These are phyloP conservation scores for Harlomillsia oculata DNA, from an alignment of 1,140 invertebrate genomes.

Conservation along the genomic window DNA sequence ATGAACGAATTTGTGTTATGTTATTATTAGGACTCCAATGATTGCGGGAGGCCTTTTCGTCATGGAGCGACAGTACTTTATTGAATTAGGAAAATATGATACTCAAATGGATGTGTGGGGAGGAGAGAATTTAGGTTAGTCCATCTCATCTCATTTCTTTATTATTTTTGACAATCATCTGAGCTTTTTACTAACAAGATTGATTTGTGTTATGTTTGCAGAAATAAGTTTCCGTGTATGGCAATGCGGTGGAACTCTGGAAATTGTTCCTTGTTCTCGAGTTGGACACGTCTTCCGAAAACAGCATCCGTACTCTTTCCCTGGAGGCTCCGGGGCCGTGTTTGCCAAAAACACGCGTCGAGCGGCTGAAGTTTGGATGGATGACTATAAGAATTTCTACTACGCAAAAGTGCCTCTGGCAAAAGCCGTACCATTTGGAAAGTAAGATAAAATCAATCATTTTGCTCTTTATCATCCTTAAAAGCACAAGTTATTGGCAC, in stretches of 20 bases:
- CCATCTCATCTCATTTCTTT: neutral
- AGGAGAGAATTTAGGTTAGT: slow-evolving; percentile 66
- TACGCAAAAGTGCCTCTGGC: slow-evolving; percentile 77
- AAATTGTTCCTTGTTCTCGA: slow-evolving; percentile 87
- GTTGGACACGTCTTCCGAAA: slow-evolving; percentile 72
- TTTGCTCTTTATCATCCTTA: neutral
- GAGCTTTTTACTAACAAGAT: neutral
- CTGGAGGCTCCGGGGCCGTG: slow-evolving; percentile 80
- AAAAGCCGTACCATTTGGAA: slow-evolving; percentile 75
- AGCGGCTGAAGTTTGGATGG: slow-evolving; percentile 92
- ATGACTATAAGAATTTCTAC: slow-evolving; percentile 86
- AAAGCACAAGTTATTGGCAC: too few species aligned
- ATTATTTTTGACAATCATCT: neutral
- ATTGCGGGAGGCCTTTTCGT: slow-evolving; percentile 75
- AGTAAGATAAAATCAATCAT: slow-evolving; percentile 53
- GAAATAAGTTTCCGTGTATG: slow-evolving; percentile 74
- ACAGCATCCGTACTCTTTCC: slow-evolving; percentile 89
- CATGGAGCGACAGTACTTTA: slow-evolving; percentile 84
- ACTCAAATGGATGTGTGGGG: slow-evolving; percentile 96
- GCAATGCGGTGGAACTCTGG: slow-evolving; percentile 89
- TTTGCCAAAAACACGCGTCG: slow-evolving; percentile 78
- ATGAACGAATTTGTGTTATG: neutral
- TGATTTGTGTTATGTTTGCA: slow-evolving; percentile 35
- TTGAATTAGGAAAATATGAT: slow-evolving; percentile 90
- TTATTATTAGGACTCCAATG: slow-evolving; percentile 63